Base-by-base conservation (phyloP, 2,888 invertebrate species). In the Athalia cordata region DNA sequence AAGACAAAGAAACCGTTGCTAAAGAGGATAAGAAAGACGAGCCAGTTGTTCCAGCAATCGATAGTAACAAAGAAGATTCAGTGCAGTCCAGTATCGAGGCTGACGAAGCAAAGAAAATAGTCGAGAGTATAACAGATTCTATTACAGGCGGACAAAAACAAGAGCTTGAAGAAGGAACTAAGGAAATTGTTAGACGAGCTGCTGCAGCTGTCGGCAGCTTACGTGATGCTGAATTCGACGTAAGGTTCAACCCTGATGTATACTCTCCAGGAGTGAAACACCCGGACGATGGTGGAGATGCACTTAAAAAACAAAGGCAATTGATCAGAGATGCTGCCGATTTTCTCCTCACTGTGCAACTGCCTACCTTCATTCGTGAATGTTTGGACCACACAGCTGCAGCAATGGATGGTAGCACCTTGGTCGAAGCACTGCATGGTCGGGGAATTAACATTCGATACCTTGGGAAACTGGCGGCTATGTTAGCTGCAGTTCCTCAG, bases 171-270 rank as follows among this genome's bases (percentile, higher is more conserved):
- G 97, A 97, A 88, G 95, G 95, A 82, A 96, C 96, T 13, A 95
- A 95, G 83, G 96, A 96, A 81, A 95, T 96, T 65, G 97, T 99
- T 0, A 95, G 95, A 83, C 95, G 96, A 80, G 99, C 99, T 3
- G 97, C 98, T 6, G 92, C 94, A 6, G 96, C 97, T 45, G 98
- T 99, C 4, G 97, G 97, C 0, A 99, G 99, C 0, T 93, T 99
- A 5, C 97, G 97, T 90, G 98, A 98, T 84, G 95, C 97, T 0
- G 98, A 98, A 90, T 99, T 99, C 91, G 98, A 98, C 89, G 96
- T 99, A 82, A 94, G 98, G 80, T 99, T 99, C 91, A 99, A 99
- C 92, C 98, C 99, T 0, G 99, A 99, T 91, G 98, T 99, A 80
- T 99, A 96, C 91, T 99, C 99, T 8, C 96, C 97, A 0, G 97